Conservation (phyloP, 2,888 invertebrate species). For the Coremacera marginata region DNA sequence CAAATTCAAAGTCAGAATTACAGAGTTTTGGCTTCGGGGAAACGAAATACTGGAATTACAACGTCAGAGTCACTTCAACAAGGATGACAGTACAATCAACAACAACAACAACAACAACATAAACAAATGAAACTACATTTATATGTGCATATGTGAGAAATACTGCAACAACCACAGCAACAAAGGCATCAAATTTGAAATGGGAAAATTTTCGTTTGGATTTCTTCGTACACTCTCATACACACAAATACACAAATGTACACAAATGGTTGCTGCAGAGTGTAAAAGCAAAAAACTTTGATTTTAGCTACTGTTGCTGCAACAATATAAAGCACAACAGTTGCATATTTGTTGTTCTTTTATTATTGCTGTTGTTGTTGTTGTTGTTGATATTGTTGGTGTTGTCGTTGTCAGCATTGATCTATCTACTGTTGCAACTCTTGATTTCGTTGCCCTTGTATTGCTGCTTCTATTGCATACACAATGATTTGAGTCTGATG, state of each 20-base stretch:
- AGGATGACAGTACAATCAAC: not conserved
- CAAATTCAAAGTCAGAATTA: constrained; percentile 10
- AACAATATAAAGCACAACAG: not conserved
- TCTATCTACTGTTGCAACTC: not conserved
- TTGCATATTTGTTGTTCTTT: not conserved
- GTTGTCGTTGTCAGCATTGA: not conserved
- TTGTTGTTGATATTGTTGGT: not conserved
- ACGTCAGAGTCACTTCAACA: not conserved
- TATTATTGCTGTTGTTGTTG: not conserved
- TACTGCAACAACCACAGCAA: not conserved
- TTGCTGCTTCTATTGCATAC: not conserved
- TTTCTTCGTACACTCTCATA: not conserved
- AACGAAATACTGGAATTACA: not conserved
- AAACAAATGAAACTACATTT: not conserved
- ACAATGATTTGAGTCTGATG: not conserved
- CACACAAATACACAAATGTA: not conserved
- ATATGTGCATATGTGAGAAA: not conserved
- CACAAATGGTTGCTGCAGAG: not conserved
- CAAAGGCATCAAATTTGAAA: not conserved
- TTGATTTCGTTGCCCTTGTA: not conserved
- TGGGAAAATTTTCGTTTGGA: constrained; percentile 4
- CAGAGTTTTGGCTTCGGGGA: not conserved
- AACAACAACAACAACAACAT: not conserved
- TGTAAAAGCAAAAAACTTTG: not conserved
- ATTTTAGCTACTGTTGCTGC: constrained; percentile 6